A percentile compares a stretch with the other conserved stretches of the same genome.
Conservation (phyloP, 2,113 vertebrate genomes). For the Pteronura brasiliensis region DNA sequence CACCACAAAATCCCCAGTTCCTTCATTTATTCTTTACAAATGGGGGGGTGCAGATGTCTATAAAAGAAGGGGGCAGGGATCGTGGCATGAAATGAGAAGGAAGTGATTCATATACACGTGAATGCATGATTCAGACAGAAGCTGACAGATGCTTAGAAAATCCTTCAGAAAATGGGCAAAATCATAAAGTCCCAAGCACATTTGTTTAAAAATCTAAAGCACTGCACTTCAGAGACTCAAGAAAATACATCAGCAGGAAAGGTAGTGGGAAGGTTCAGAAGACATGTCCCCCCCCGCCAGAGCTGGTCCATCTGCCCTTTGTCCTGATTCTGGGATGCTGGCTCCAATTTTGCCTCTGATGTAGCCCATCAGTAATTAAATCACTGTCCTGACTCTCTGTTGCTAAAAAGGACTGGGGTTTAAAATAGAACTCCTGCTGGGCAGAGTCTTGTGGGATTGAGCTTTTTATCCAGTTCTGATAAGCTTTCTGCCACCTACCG, state of each 20-base stretch:
- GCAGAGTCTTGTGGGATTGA: background rate
- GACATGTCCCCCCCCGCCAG: background rate
- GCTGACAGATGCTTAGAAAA: constrained; percentile 44
- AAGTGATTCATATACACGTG: constrained; percentile 40
- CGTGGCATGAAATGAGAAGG: background rate
- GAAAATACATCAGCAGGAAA: background rate
- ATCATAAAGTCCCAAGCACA: background rate
- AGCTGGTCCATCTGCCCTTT: background rate
- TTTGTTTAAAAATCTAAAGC: background rate
- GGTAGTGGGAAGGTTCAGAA: background rate
- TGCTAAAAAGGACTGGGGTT: constrained; percentile 50
- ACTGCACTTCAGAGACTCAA: background rate
- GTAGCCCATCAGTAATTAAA: constrained; percentile 56
- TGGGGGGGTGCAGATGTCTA: background rate
- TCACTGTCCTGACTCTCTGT: constrained; percentile 37
- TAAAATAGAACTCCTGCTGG: constrained; percentile 37
- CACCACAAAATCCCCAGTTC: background rate
- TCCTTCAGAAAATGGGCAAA: background rate
- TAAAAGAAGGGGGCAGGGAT: background rate
- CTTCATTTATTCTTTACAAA: background rate
- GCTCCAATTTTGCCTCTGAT: constrained; percentile 52
- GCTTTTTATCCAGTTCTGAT: background rate
- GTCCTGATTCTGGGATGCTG: background rate
- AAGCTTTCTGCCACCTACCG: background rate
- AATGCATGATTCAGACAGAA: constrained; percentile 47